Base-by-base conservation (phyloP, 2,113 vertebrate species). In the Nipponia nippon region DNA sequence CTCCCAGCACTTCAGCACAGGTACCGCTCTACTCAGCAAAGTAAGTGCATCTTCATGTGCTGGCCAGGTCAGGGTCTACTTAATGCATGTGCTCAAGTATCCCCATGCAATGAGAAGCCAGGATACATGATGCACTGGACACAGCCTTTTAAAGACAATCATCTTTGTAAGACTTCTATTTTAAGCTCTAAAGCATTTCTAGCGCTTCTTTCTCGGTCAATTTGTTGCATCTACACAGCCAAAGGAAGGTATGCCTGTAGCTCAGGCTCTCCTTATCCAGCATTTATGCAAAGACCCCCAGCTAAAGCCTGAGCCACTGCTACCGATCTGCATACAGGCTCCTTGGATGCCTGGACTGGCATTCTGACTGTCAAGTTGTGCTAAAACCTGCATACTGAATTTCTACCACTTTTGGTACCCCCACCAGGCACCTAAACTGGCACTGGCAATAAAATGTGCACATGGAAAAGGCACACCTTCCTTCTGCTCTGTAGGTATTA, bases 11-110 rank as follows among this genome's bases (percentile, higher is more conserved):
- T 53, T 49, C 50, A 70, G 59, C 4, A 3, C 29, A 58, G n/a
- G 16, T 42, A 77, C 38, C 34, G 56, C 65, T 65, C 16, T 2
- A 27, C n/a, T 79, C 0, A 0, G 26, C 47, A 71, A 32, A 46
- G 42, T 30, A 19, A 47, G 46, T 5, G 3, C 0, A 0, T 36
- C 52, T 47, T 16, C 34, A 9, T 3, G 23, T 7, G 15, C n/a
- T 58, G n/a, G 42, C 75, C 40, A 34, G 19, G 52, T 17, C 46
- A 40, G 26, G 7, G 18, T 59, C 73, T 58, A 21, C 40, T 55
- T n/a, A 32, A 34, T 9, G 46, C 46, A 86, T 6, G 0, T 23
- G 21, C 55, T 89, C 32, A 86, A 7, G 71, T 27, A 79, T 15
- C 44, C 38, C 56, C 38, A 34, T 6, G 46, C 30, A 77, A 36